Evolutionary conservation across 2,113 vertebrate genomes (phyloP).

Genomic region (Alosa alosa): DNA sequence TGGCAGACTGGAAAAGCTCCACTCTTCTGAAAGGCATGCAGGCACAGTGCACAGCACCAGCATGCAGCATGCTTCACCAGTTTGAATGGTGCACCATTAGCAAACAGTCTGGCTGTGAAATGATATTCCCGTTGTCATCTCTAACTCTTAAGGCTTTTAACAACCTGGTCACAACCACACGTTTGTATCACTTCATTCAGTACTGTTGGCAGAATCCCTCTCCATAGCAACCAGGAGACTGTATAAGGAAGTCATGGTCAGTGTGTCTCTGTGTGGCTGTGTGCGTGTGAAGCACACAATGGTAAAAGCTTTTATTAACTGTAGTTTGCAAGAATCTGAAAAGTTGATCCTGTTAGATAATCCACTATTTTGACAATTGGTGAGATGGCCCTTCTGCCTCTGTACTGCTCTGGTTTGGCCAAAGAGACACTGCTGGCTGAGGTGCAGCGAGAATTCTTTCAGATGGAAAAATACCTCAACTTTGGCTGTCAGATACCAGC

Average conservation of each 20-base stretch:
- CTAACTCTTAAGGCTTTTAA: background rate
- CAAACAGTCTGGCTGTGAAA: background rate
- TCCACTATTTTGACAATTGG: background rate
- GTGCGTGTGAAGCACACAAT: background rate
- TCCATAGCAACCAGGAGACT: constrained; percentile 48
- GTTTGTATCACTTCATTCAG: constrained; percentile 30
- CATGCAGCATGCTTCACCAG: background rate
- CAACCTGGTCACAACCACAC: constrained; percentile 34
- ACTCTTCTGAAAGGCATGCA: background rate
- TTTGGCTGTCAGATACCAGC: background rate
- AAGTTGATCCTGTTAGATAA: background rate
- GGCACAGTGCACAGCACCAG: background rate
- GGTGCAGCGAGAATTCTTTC: background rate
- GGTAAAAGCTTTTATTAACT: background rate
- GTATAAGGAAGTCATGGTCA: constrained; percentile 44
- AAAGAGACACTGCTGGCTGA: background rate
- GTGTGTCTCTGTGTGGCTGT: background rate
- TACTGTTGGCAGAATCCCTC: constrained; percentile 42
- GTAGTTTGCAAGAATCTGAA: background rate
- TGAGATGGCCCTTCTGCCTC: background rate
- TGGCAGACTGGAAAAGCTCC: background rate
- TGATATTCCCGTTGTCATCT: background rate
- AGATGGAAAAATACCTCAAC: constrained; percentile 4
- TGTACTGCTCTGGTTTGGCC: background rate
- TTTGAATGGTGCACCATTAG: background rate